A percentile compares a stretch with the other conserved stretches of the same genome.
Conservation (phyloP, 2,797 vertebrate species). For the Anguilla marmorata region DNA sequence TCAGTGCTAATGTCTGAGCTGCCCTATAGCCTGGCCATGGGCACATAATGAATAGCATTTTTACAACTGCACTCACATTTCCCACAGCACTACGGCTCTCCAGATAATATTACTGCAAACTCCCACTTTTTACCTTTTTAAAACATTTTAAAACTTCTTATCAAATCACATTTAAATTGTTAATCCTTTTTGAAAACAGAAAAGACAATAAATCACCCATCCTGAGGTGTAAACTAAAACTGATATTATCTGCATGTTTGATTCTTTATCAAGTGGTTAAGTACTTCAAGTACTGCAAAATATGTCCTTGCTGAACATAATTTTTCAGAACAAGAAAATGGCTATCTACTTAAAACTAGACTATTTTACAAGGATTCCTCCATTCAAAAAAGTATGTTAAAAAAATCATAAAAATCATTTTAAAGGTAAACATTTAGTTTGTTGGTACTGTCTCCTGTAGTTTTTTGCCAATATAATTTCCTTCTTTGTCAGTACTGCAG, state of each 20-base stretch:
- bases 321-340: constrained; percentile 19
- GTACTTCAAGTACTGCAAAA: neutral
- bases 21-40: neutral
- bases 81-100: neutral
- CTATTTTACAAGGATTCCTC: neutral
- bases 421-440: neutral
- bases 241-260: neutral
- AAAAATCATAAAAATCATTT: neutral
- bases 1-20: neutral
- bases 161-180: neutral
- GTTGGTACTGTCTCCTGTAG: neutral
- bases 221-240: constrained; percentile 19
- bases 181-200: neutral
- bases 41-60: neutral
- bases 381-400: neutral
- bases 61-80: neutral
- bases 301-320: constrained; percentile 12
- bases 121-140: neutral
- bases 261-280: neutral
- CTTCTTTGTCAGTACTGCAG: neutral
- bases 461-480: neutral
- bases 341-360: neutral
- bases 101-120: neutral
- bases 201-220: neutral
- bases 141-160: neutral